phyloP scores from a whole-genome alignment of 2,113 vertebrate genomes.

The Gallinago paraguaiae region DNA sequence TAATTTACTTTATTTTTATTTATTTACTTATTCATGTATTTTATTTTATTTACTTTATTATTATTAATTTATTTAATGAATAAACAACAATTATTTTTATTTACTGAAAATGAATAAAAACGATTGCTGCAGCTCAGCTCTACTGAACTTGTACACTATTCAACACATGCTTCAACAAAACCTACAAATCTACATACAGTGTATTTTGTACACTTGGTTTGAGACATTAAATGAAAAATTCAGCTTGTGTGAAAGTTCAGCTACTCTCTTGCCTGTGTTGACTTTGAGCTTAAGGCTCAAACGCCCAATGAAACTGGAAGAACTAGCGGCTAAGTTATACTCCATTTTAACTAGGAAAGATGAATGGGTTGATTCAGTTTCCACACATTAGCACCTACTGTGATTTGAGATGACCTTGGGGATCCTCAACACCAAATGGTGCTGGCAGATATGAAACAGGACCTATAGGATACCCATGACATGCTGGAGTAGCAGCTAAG shows the following conservation, averaged over 20 bases:
- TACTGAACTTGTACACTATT: not conserved
- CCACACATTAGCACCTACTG: not conserved
- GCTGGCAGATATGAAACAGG: not conserved
- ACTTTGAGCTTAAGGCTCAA: not conserved
- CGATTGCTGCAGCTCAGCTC: not conserved
- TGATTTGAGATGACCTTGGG: not conserved
- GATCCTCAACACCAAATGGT: accelerated
- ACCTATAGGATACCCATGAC: not conserved
- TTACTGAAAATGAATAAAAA: not conserved
- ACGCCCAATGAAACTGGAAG: not conserved
- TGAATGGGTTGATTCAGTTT: not conserved
- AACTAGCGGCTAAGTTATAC: not conserved
- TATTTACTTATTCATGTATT: not conserved
- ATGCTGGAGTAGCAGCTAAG: not conserved
- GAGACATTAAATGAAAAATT: not conserved
- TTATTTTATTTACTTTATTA: too few relatives aligned
- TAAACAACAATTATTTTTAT: not conserved
- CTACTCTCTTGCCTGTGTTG: not conserved
- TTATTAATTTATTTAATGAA: not conserved
- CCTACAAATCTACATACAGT: not conserved
- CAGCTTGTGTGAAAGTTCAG: not conserved
- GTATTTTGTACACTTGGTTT: not conserved
- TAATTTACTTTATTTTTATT: not conserved
- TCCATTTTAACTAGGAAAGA: not conserved
- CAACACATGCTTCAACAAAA: not conserved